Evolutionary conservation across 1,140 invertebrate genomes (phyloP), one percentile per base, ranked within the genome.

Genomic region (Zaprionus taronus): DNA sequence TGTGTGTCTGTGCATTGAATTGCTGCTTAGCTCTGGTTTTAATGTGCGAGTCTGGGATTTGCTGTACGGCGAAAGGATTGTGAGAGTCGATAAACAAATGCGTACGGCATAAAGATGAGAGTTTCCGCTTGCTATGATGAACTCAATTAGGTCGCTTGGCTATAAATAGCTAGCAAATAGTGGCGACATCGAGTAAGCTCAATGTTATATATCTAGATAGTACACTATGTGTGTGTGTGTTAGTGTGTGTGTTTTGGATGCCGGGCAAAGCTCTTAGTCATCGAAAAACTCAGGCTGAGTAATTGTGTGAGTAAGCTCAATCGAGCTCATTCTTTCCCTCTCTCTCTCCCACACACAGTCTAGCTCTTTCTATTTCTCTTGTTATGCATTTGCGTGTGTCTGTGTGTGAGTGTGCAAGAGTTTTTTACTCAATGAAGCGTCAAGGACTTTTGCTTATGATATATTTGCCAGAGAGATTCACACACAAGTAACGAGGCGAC

Each of bases 381-480:
- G 11, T 34, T 34, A 7, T 22, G 47, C 20, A 14, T 67, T 58
- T 51, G 49, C 57, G 36, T 53, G 70, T 31, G 4, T 20, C 4
- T 53, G 11, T 55, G 66, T 72, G 64, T 77, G 77, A 71, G 61
- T 82, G 63, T 71, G 70, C 71, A 68, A 71, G 66, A 79, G 75
- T 86, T 81, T 89, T 89, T 89, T 90, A 89, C 85, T 89, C 85
- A 89, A 89, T 89, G 85, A 90, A 89, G 85, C 85, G 85, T 89
- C 85, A 89, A 89, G 85, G 85, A 89, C 86, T 89, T 90, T 83
- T 81, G 80, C 85, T 84, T 77, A 87, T 89, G 84, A 87, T 87
- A 87, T 89, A 87, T 89, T 89, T 83, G 69, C 80, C 61, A 58
- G 68, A 51, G 69, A 72, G 41, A 15, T 38, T 4, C 65, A 38